Evolutionary conservation across 2,113 vertebrate species (phyloP).

Genomic region (Eonycteris spelaea): DNA sequence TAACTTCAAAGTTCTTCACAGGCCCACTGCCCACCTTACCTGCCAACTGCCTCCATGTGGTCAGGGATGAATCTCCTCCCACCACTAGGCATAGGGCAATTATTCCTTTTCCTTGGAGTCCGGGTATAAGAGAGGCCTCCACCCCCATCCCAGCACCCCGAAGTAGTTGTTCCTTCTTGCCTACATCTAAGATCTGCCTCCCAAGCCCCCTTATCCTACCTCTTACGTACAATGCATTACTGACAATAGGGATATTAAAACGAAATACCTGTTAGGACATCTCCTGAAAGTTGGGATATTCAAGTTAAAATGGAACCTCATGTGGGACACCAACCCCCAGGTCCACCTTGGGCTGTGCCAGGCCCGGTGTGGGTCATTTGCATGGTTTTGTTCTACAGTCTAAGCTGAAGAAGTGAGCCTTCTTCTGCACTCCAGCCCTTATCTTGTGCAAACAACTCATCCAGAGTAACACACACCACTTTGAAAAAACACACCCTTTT

Average conservation of each 20-base stretch:
- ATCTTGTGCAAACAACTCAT: conserved; percentile 21
- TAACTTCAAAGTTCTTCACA: background rate
- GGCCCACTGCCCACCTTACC: background rate
- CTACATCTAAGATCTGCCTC: background rate
- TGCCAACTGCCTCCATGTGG: background rate
- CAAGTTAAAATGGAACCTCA: background rate
- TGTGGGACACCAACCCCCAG: background rate
- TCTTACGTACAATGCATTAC: background rate
- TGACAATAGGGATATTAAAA: background rate
- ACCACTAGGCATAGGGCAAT: background rate
- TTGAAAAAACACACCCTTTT: conserved; percentile 25
- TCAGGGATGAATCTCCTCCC: background rate
- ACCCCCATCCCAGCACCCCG: background rate
- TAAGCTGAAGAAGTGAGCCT: background rate
- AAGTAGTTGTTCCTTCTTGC: background rate
- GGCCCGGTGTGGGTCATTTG: background rate
- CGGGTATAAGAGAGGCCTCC: background rate
- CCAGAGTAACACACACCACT: background rate
- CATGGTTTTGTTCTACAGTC: background rate
- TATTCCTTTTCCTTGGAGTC: background rate
- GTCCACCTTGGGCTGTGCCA: background rate
- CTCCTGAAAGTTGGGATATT: background rate
- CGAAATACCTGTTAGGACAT: background rate
- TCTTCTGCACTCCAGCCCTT: background rate
- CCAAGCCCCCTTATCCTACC: background rate